phyloP scores from a whole-genome alignment of 2,797 vertebrate genomes.

The Amblyopsis hoosieri region DNA sequence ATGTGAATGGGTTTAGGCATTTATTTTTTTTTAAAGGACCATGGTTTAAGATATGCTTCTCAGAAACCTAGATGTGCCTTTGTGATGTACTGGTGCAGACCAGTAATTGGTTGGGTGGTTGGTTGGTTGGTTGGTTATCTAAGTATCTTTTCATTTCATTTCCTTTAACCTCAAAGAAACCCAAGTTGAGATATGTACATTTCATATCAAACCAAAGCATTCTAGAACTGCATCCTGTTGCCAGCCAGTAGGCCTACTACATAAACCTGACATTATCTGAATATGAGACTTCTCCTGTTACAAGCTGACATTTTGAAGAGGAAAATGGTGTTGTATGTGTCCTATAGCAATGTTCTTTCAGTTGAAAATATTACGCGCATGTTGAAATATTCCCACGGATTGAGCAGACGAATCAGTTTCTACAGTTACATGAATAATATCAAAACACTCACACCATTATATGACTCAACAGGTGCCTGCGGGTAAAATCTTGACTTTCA shows the following conservation, averaged over 20 bases:
- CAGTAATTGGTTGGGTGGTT: constrained; percentile 19
- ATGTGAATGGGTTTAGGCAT: constrained; percentile 5
- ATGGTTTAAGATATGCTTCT: constrained; percentile 43
- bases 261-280: constrained; percentile 21
- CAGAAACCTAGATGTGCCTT: constrained; percentile 36
- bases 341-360: too few species aligned
- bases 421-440: constrained; percentile 81
- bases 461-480: constrained; percentile 77
- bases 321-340: constrained; percentile 1
- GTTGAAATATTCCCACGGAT: constrained; percentile 60
- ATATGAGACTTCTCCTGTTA: constrained; percentile 1
- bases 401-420: constrained; percentile 33
- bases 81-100: constrained; percentile 15
- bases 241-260: background rate
- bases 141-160: constrained; percentile 25
- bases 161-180: constrained; percentile 48
- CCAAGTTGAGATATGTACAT: constrained; percentile 33
- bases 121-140: constrained; percentile 2
- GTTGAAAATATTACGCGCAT: background rate
- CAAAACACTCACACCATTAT: constrained; percentile 71
- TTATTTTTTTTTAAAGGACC: constrained; percentile 23
- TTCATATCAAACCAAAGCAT: constrained; percentile 42
- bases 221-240: constrained; percentile 43
- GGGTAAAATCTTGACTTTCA: constrained; percentile 68
- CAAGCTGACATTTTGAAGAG: background rate